Percentiles rank a stretch among this genome's conserved stretches.
phyloP scores from a whole-genome alignment of 64 coral and sea anemone species.

The Montipora foliosa region DNA sequence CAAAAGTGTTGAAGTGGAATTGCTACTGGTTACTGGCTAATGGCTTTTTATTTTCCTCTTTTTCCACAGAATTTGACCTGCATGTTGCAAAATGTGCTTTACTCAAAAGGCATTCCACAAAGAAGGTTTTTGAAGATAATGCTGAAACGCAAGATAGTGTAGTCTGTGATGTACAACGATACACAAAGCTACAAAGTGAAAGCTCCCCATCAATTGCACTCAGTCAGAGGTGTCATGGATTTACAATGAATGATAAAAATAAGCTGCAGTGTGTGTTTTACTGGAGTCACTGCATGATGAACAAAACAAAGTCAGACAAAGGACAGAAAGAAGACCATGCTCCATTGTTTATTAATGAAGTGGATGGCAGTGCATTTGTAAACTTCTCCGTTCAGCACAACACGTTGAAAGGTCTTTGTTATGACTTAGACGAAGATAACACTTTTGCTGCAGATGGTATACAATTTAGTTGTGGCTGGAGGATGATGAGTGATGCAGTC shows the following conservation, averaged over 20 bases:
- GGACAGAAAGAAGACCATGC: background rate
- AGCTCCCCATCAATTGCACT: background rate
- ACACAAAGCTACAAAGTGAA: background rate
- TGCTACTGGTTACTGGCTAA: background rate
- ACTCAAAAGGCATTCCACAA: background rate
- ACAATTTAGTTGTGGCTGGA: background rate
- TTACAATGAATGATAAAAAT: background rate
- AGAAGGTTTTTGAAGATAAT: background rate
- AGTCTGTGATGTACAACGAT: background rate
- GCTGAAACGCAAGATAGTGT: background rate
- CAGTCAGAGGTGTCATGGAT: background rate
- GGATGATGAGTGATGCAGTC: background rate
- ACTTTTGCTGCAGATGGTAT: background rate
- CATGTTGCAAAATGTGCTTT: slow-evolving; percentile 2
- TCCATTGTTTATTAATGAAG: background rate
- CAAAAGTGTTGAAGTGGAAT: background rate
- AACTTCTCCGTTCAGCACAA: background rate
- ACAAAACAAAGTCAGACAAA: background rate
- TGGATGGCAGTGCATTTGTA: background rate
- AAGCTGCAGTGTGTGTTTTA: background rate
- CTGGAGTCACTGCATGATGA: background rate
- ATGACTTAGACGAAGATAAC: background rate
- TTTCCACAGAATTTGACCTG: background rate
- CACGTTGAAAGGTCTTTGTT: background rate
- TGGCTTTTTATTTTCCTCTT: background rate